Evolutionary conservation across 2,113 vertebrate species (phyloP), one percentile per base, ranked within the genome.

Genomic region (Gobio gobio): DNA sequence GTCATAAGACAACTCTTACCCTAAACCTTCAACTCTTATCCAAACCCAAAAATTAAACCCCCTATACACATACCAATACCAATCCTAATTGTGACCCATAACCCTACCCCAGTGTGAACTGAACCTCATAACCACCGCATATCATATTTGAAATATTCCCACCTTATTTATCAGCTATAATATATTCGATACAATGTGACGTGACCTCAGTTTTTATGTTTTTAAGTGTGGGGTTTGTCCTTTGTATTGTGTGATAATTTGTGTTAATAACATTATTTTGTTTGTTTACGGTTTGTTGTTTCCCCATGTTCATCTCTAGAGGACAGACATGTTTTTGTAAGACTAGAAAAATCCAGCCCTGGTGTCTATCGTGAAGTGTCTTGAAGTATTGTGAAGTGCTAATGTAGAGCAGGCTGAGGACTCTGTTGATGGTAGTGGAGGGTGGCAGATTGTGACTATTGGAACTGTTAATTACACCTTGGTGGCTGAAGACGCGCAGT

Each of bases 101-200:
- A 51, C 58, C 70, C 24, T 49, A 51, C 29, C 72, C 36, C 26
- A 36, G 43, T 70, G 76, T 68, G 40, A 59, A 85, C 33, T 72
- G 7, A 49, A n/a, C 68, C 29, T 45, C 61, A 54, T 84, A 64
- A 24, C 24, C 63, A 51, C 36, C 5, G 26, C 51, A 72, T 72
- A 72, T 79, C 76, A 85, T 85, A n/a, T 85, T 59, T 61, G 43
- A 59, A 83, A 85, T 82, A 80, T 87, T 26, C 81, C 86, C 86
- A 63, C 63, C 18, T 78, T 85, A 81, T 88, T 85, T 74, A 84
- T 66, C 72, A 81, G 77, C 79, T 84, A 83, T 83, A 68, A 85
- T 87, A 74, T 78, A 75, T 64, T 75, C 47, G 84, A 33, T 87
- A 59, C 58, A 36, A 75, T 77, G 85, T 90, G 87, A 79, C 24